Conservation (phyloP, 2,888 invertebrate species). For the Crossocerus cetratus region DNA sequence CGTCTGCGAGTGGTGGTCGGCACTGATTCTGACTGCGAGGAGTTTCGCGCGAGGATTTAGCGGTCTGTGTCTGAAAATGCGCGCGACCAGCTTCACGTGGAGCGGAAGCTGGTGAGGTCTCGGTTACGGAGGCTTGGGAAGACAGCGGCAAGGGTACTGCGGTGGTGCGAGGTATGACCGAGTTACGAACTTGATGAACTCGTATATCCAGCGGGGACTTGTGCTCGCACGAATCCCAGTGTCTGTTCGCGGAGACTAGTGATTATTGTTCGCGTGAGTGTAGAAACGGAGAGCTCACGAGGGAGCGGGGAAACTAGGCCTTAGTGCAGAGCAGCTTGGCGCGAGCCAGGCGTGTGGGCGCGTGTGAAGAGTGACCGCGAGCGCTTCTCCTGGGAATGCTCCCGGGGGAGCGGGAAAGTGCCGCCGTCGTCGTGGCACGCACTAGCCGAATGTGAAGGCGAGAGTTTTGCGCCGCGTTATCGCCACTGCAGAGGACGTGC, state of each 20-base stretch:
- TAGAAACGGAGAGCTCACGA: too few species aligned
- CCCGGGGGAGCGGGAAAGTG: too few species aligned
- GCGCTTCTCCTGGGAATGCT: neutral
- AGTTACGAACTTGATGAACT: conserved; percentile 2
- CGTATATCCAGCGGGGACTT: neutral
- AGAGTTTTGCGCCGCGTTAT: conserved; percentile 39
- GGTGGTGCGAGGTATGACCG: neutral
- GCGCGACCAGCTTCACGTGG: conserved; percentile 2
- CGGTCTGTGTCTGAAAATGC: too few species aligned
- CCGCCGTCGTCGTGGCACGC: conserved; percentile 15
- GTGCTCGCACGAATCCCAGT: neutral
- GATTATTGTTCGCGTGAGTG: too few species aligned
- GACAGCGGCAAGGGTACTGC: neutral
- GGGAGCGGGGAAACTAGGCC: too few species aligned
- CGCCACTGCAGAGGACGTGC: conserved; percentile 54
- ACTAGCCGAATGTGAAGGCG: conserved; percentile 14
- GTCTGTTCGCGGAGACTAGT: neutral
- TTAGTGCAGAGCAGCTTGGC: too few species aligned
- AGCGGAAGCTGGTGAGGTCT: conserved; percentile 10
- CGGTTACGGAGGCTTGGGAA: neutral
- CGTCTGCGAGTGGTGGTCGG: too few species aligned
- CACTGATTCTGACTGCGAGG: too few species aligned
- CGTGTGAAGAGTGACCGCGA: conserved; percentile 7
- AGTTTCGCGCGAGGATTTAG: too few species aligned
- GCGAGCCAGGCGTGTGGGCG: conserved; percentile 4